These are phyloP conservation scores for Lagenorhynchus albirostris DNA, from an alignment of 2,113 vertebrate species.

Conservation along the genomic window DNA sequence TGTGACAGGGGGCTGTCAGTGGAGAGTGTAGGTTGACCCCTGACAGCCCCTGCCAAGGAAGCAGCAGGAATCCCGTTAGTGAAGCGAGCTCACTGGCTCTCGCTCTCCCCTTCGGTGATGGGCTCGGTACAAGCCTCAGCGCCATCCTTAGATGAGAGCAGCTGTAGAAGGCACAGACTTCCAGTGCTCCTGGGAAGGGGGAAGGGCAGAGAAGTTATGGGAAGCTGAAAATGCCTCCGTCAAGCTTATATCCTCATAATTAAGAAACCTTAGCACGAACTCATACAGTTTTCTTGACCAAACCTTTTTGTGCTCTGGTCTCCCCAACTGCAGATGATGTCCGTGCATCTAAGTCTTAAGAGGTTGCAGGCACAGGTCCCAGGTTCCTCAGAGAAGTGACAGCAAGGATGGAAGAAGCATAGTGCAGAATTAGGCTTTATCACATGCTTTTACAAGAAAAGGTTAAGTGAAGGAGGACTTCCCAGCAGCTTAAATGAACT, in stretches of 20 bases:
- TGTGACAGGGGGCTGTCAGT: not conserved
- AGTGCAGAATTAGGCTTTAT: not conserved
- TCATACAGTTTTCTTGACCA: not conserved
- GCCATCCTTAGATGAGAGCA: not conserved
- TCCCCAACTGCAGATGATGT: not conserved
- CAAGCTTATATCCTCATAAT: not conserved
- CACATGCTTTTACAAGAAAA: not conserved
- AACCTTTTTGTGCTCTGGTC: not conserved
- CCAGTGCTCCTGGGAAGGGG: accelerated
- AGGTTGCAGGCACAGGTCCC: not conserved
- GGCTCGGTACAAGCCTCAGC: too few relatives aligned
- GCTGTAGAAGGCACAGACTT: accelerated
- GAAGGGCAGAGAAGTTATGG: accelerated
- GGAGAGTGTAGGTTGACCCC: not conserved
- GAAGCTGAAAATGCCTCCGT: not conserved
- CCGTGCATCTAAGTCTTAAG: accelerated
- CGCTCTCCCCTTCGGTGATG: accelerated
- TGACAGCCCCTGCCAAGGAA: too few relatives aligned
- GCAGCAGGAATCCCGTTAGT: not conserved
- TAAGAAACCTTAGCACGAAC: not conserved
- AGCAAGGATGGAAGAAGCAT: not conserved
- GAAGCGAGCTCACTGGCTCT: accelerated
- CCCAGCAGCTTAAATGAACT: not conserved
- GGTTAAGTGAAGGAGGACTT: not conserved
- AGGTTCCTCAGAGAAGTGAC: not conserved